Evolutionary conservation across 2,113 vertebrate species (phyloP), one percentile per base, ranked within the genome.

Genomic region (Trinectes maculatus): DNA sequence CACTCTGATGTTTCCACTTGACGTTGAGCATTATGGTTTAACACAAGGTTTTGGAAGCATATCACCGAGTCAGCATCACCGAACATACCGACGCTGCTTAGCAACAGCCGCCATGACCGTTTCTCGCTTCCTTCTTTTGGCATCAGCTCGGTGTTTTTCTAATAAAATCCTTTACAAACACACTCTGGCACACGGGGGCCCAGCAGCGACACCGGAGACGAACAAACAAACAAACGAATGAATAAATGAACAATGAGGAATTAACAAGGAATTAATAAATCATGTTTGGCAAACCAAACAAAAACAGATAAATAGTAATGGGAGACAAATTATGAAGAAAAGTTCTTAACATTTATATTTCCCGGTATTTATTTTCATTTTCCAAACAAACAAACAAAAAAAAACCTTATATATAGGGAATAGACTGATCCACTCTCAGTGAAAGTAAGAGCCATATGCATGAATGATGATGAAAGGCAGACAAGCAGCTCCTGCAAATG

Each of bases 401-500:
- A 31, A 31, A 31, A 31, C 8, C 8, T 8, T 31, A 74, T 69
- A 42, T 57, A 21, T 73, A 70, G 52, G 0, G 51, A 79, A 71
- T 73, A 62, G 77, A 86, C 33, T 40, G 11, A 78, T 79, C 26
- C 42, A n/a, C 12, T 71, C 58, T 69, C 40, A 36, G 24, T 49
- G 44, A 22, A 71, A 82, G 79, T 52, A 60, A 72, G 74, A 82
- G 56, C 19, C 43, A 49, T 52, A 73, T 71, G 43, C 62, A 66
- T 85, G 44, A 28, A 29, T n/a, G n/a, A 67, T 77, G 71, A 82
- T 72, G 65, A 66, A 67, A 83, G 67, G 49, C 80, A 83, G 71
- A 85, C 80, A 71, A 79, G 42, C 53, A 70, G 71, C 57, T 77
- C 69, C 39, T 51, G 66, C 60, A 55, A 75, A 79, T 81, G 75